Evolutionary conservation across 1,140 invertebrate species (phyloP).

Genomic region (Oreohelix idahoensis): DNA sequence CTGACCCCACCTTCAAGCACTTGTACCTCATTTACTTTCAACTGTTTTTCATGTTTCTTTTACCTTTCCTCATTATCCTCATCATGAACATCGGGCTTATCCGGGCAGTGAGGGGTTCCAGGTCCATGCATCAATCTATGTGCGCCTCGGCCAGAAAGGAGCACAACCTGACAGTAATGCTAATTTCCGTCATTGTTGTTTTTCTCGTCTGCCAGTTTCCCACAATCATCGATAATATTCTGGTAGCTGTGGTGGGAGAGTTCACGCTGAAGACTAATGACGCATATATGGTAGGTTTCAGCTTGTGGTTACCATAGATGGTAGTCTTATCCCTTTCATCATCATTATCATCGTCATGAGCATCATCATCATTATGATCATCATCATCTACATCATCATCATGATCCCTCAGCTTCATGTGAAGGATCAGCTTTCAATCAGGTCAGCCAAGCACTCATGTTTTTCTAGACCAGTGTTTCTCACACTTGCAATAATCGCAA

Average conservation of each 20-base stretch:
- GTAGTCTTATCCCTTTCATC: too few relatives aligned
- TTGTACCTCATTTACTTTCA: slow-evolving; percentile 81
- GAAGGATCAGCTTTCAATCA: too few relatives aligned
- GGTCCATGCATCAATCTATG: slow-evolving; percentile 61
- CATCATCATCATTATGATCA: too few relatives aligned
- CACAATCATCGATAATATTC: slow-evolving; percentile 67
- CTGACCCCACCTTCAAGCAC: slow-evolving; percentile 77
- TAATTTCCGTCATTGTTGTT: slow-evolving; percentile 83
- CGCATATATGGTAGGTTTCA: slow-evolving; percentile 59
- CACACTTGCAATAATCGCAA: too few relatives aligned
- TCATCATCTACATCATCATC: too few relatives aligned
- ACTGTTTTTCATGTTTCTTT: slow-evolving; percentile 78
- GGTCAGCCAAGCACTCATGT: too few relatives aligned
- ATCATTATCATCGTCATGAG: too few relatives aligned
- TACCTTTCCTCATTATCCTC: slow-evolving; percentile 80
- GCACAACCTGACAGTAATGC: slow-evolving; percentile 81
- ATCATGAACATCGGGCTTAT: slow-evolving; percentile 84
- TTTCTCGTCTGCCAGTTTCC: slow-evolving; percentile 85
- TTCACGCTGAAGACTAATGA: slow-evolving; percentile 74
- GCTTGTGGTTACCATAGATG: too few relatives aligned
- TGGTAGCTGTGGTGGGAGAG: slow-evolving; percentile 73
- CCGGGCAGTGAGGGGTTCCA: slow-evolving; percentile 79
- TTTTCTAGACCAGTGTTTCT: too few relatives aligned
- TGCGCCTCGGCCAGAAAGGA: slow-evolving; percentile 76
- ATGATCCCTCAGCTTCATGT: too few relatives aligned